Evolutionary conservation across 2,797 vertebrate species (phyloP).

Genomic region (Threskiornis aethiopicus): DNA sequence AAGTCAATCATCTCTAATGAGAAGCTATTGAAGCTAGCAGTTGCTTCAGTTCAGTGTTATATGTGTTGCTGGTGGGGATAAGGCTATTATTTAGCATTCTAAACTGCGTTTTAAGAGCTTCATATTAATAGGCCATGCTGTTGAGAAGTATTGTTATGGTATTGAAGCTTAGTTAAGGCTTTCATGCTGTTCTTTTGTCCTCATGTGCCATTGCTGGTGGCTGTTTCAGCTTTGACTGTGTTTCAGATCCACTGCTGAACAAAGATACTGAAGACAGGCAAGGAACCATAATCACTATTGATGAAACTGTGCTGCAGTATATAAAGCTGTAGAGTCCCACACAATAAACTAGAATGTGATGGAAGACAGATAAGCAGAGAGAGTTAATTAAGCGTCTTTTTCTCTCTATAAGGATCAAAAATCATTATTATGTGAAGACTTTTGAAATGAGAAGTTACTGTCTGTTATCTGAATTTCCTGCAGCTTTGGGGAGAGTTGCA

Average conservation of each 20-base stretch:
- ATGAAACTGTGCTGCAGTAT: neutral
- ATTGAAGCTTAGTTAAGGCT: neutral
- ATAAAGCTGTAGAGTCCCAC: neutral
- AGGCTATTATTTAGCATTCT: neutral
- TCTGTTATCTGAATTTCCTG: neutral
- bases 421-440: neutral
- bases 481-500: neutral
- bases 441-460: neutral
- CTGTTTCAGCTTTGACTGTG: neutral
- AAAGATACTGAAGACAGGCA: neutral
- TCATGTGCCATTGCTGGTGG: neutral
- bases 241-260: neutral
- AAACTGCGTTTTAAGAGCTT: neutral
- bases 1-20: neutral
- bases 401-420: conserved; percentile 1
- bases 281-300: neutral
- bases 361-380: neutral
- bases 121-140: neutral
- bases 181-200: conserved; percentile 19
- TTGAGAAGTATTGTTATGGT: neutral
- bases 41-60: neutral
- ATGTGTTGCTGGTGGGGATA: neutral
- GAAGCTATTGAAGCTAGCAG: neutral
- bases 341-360: neutral
- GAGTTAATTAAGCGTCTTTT: conserved; percentile 22